Conservation (phyloP, 2,113 vertebrate genomes). For the Notothenia coriiceps region DNA sequence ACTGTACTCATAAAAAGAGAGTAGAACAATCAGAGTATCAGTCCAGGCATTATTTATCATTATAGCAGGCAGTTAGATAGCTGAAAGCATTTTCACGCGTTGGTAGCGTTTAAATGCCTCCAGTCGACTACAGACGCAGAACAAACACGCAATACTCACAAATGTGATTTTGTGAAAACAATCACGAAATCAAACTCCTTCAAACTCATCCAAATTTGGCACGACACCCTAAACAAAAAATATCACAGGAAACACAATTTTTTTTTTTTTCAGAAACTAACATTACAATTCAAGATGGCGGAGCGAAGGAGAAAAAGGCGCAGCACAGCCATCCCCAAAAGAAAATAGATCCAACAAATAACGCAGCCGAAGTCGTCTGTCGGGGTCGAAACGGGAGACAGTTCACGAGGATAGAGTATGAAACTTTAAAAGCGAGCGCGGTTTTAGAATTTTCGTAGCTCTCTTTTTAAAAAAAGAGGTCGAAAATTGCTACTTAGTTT, state of each 20-base stretch:
- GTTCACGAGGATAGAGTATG: rapidly evolving
- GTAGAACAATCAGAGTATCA: neutral
- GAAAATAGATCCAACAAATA: slow-evolving; percentile 80
- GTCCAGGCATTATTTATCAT: slow-evolving; percentile 21
- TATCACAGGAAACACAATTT: slow-evolving; percentile 80
- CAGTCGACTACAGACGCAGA: slow-evolving; percentile 29
- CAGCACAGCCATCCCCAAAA: slow-evolving; percentile 74
- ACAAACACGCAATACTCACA: slow-evolving; percentile 76
- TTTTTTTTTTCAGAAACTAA: slow-evolving; percentile 74
- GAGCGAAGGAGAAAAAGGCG: slow-evolving; percentile 74
- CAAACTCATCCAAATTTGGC: slow-evolving; percentile 55
- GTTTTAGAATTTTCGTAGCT: neutral
- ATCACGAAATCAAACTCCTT: slow-evolving; percentile 30
- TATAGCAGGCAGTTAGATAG: slow-evolving; percentile 31
- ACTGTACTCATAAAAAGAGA: neutral
- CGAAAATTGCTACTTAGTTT: neutral
- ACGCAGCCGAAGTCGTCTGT: slow-evolving; percentile 29
- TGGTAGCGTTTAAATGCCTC: slow-evolving; percentile 65
- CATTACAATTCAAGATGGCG: slow-evolving; percentile 91
- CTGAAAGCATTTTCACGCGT: slow-evolving; percentile 61
- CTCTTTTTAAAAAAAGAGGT: rapidly evolving
- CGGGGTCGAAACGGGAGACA: neutral
- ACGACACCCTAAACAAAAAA: slow-evolving; percentile 64
- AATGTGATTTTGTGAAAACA: slow-evolving; percentile 13
- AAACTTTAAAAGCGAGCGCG: rapidly evolving